Evolutionary conservation across 92 coral and sea anemone genomes (phyloP), one percentile per base, ranked within the genome.

Genomic region (Epizoanthus stellaris): DNA sequence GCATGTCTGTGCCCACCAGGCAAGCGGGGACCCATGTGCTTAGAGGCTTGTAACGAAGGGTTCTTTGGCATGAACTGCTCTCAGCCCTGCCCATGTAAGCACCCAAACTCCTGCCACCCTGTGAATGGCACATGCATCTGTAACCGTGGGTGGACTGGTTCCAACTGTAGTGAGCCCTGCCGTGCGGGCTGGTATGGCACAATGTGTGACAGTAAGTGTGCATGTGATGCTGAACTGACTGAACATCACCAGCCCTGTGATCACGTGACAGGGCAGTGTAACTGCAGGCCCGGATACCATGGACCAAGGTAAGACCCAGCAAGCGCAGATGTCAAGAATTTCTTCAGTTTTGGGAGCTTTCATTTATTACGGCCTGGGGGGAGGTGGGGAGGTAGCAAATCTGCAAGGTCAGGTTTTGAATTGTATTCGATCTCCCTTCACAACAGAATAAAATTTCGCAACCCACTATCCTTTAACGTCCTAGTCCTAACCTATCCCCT

Each of bases 101-200:
- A 87, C 82, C 80, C 81, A 56, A 95, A 91, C 23, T 77, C 90
- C 7, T 97, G 99, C 84, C 81, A 93, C 85, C 98, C 92, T 77
- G 91, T 93, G 60, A 23, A 58, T 56, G 99, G 99, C 82, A 68
- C 92, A 65, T 97, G 99, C 84, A 76, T 86, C 0, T 97, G 99
- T 87, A 42, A 76, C 16, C 95, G 98, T 1, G 99, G 99, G 4
- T 97, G 95, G 97, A 87, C 88, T 73, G 98, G 98, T 6, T 67
- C 67, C 34, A 77, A 79, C 80, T 97, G 99, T 80, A 68, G 89
- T 3, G 86, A 89, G 43, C 91, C 80, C 6, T 97, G 99, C 45
- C 93, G 73, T 43, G 63, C 90, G 5, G 97, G 97, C 53, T 88
- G 68, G 57, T 97, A 77, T 85, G 99, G 99, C 14, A 90, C 85